Evolutionary conservation across 2,113 vertebrate genomes (phyloP).

Genomic region (Oreochromis spilurus): DNA sequence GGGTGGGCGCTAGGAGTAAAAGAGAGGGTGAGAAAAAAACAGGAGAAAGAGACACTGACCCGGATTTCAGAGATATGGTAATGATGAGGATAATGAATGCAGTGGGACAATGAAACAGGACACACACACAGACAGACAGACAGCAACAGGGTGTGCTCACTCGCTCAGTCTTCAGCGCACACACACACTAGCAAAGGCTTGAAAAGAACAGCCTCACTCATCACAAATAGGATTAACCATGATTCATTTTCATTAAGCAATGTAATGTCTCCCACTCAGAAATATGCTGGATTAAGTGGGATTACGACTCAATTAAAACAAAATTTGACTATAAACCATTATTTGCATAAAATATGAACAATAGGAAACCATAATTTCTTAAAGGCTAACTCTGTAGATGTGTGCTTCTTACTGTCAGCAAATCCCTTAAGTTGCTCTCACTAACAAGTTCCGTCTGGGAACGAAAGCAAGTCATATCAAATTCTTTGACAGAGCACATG

Average conservation of each 20-base stretch:
- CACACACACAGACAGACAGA: conserved; percentile 34
- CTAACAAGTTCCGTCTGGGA: neutral
- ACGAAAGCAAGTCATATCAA: neutral
- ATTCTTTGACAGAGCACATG: neutral
- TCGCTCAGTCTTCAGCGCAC: neutral
- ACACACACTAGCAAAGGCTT: neutral
- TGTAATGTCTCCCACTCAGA: conserved; percentile 34
- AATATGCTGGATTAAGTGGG: conserved; percentile 48
- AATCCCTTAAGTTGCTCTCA: neutral
- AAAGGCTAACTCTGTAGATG: neutral
- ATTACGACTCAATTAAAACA: conserved; percentile 61
- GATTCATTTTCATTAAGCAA: conserved; percentile 44
- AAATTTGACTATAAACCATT: conserved; percentile 20
- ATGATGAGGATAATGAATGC: conserved; percentile 64
- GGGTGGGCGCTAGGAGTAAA: neutral
- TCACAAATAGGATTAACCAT: conserved; percentile 63
- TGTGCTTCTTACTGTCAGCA: neutral
- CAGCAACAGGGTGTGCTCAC: conserved; percentile 34
- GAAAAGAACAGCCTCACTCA: conserved; percentile 56
- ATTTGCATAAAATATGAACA: conserved; percentile 44
- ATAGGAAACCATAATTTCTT: neutral
- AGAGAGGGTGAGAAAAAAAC: conserved; percentile 25
- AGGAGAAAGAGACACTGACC: conserved; percentile 61
- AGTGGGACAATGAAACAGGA: conserved; percentile 48
- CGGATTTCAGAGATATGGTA: conserved; percentile 69